Evolutionary conservation across 2,113 vertebrate genomes (phyloP).

Genomic region (Tetrax tetrax): DNA sequence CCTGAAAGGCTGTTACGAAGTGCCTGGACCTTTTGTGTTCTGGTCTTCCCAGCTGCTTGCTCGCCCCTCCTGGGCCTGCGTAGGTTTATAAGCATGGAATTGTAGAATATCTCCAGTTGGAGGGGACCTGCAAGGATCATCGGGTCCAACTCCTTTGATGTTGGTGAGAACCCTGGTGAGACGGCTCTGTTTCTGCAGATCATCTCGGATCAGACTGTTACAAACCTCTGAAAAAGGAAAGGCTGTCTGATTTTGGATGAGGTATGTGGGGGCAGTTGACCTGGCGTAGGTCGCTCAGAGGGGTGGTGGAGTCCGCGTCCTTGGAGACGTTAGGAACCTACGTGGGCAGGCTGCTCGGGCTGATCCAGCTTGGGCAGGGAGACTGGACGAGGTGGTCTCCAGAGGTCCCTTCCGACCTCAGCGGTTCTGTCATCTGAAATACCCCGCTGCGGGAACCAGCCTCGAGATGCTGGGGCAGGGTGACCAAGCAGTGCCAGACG

Average conservation of each 20-base stretch:
- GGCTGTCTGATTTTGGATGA: neutral
- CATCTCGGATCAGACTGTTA: neutral
- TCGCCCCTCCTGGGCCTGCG: neutral
- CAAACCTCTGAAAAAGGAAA: neutral
- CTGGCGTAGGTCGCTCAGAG: neutral
- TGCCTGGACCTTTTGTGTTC: accelerated
- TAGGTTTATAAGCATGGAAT: no score
- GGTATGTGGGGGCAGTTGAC: neutral
- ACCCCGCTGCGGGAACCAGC: neutral
- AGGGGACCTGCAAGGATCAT: neutral
- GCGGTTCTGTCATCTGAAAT: accelerated
- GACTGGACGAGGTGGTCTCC: neutral
- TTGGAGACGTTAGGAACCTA: neutral
- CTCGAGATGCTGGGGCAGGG: neutral
- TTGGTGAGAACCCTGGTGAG: neutral
- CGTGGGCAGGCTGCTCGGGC: neutral
- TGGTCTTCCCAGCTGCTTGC: neutral
- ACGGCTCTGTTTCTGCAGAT: neutral
- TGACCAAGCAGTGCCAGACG: neutral
- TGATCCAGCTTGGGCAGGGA: neutral
- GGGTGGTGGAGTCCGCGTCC: neutral
- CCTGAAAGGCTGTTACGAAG: neutral
- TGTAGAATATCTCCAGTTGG: neutral
- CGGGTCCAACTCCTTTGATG: neutral
- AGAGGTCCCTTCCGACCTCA: neutral